Evolutionary conservation across 2,888 invertebrate genomes (phyloP).

Genomic region (Agrochola lota): DNA sequence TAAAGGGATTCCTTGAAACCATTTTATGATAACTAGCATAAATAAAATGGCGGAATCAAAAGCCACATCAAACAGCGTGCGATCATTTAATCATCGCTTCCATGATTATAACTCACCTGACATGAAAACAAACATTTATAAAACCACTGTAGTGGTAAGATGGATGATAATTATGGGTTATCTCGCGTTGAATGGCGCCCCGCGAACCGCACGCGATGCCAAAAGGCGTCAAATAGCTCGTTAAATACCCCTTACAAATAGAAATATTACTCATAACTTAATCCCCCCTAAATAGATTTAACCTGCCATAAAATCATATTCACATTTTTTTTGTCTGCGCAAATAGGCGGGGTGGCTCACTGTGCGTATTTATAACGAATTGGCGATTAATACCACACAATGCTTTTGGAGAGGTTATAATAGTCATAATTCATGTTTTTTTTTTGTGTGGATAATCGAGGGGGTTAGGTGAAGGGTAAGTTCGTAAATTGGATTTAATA

Average conservation of each 20-base stretch:
- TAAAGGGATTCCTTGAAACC: conserved; percentile 50
- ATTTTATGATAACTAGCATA: conserved; percentile 66
- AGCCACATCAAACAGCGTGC: conserved; percentile 70
- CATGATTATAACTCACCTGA: conserved; percentile 82
- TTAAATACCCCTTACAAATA: conserved; percentile 88
- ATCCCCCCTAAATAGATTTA: conserved; percentile 89
- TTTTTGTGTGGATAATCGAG: conserved; percentile 84
- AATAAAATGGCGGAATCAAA: conserved; percentile 69
- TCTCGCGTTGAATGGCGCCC: conserved; percentile 72
- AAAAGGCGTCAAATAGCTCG: conserved; percentile 88
- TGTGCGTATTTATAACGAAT: conserved; percentile 83
- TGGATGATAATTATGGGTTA: conserved; percentile 82
- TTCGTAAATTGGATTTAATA: conserved; percentile 90
- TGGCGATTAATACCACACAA: conserved; percentile 86
- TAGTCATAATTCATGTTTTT: conserved; percentile 88
- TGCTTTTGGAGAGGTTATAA: conserved; percentile 85
- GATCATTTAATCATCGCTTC: conserved; percentile 74
- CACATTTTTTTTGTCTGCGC: conserved; percentile 82
- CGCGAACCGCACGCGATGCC: conserved; percentile 83
- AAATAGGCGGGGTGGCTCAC: conserved; percentile 84
- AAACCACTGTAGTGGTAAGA: conserved; percentile 75
- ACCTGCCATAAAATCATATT: conserved; percentile 90
- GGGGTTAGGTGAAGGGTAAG: conserved; percentile 82
- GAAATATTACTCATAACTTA: conserved; percentile 89
- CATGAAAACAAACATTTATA: conserved; percentile 83